Base-by-base conservation (phyloP, 2,113 vertebrate genomes). In the Lampris incognitus region DNA sequence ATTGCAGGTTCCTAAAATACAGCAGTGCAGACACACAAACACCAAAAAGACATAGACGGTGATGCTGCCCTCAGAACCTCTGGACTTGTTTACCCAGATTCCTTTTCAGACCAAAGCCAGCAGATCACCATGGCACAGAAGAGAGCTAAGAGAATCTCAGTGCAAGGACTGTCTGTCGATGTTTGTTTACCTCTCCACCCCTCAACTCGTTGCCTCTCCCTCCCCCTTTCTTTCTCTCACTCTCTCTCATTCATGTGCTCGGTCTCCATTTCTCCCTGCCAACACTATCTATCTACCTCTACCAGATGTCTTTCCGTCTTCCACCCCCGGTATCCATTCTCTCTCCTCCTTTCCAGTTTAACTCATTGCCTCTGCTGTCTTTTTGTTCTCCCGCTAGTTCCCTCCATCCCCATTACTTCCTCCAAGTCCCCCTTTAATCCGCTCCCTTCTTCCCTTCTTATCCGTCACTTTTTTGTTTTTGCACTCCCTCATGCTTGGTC, bases 361-460 rank as follows among this genome's bases (percentile, higher is more conserved):
- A 65, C 74, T 86, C 76, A 48, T 70, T 13, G 36, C 66, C 24
- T 74, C 49, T 66, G 72, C 56, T 51, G 42, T 76, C 68, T 68
- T 76, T 73, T 79, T 66, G 58, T 58, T 78, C 59, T 58, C 67
- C 69, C 78, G 9, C 69, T 62, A 55, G 46, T 65, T 39, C 74
- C 67, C 67, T 67, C 72, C 72, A 63, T 84, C 79, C 80, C 72
- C 72, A 81, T 82, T 74, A 82, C 72, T 63, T 65, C 57, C 78
- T 74, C 71, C 24, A 66, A 69, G 51, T 73, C 54, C 74, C 24
- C 74, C 72, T 84, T 77, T 85, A 78, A 85, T 78, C 71, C 8
- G 10, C 70, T 82, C 80, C 65, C 87, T 72, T 78, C 81, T 70
- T 41, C 79, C 66, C 69, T 79, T 60, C 38, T 85, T 87, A 88